Conservation (phyloP, 2,113 vertebrate species). For the Otis tarda region DNA sequence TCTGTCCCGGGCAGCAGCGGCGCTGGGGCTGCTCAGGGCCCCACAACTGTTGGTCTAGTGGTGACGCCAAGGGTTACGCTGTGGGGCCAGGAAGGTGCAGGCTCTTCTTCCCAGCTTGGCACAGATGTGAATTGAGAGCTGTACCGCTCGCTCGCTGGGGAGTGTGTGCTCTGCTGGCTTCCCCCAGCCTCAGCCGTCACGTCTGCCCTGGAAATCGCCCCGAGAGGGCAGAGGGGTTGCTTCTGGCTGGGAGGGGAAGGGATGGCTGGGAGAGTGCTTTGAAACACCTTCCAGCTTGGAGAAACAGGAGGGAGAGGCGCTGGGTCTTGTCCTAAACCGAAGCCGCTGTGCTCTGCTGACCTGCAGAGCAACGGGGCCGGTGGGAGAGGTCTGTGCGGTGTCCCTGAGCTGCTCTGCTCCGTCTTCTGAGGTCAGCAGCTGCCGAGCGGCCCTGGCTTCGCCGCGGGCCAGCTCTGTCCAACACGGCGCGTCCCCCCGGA, state of each 20-base stretch:
- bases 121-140: not conserved
- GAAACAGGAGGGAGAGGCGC: not conserved
- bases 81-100: not conserved
- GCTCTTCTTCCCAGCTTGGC: not conserved
- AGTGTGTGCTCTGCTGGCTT: not conserved
- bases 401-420: not conserved
- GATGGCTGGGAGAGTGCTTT: not conserved
- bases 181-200: not conserved
- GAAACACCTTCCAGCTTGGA: not conserved
- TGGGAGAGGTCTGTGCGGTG: not conserved
- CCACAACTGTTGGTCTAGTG: rapidly evolving
- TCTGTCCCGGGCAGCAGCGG: not conserved
- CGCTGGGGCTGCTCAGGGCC: not conserved
- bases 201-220: not conserved
- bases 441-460: not conserved
- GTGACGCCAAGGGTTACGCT: rapidly evolving
- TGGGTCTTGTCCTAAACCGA: not conserved
- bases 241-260: not conserved
- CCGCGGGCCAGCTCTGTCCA: not conserved
- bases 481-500: rapidly evolving
- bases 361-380: not conserved
- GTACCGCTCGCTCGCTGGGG: not conserved
- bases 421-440: not conserved
- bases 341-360: not conserved
- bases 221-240: not conserved